phyloP scores from a whole-genome alignment of 1,140 invertebrate genomes.

The Solenopsis fugax region DNA sequence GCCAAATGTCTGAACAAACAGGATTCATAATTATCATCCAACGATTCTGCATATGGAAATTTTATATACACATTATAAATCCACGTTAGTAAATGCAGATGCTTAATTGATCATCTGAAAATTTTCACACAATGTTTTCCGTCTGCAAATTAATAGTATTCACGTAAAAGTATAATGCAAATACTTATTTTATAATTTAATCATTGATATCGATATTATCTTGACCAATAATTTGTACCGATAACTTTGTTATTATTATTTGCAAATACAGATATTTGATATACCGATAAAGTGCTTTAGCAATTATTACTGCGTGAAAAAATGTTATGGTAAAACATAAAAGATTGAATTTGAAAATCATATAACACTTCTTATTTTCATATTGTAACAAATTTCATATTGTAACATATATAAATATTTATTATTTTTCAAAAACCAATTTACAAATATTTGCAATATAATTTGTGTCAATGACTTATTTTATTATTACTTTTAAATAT shows the following conservation, averaged over 20 bases:
- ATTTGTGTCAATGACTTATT: neutral
- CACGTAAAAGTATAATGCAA: neutral
- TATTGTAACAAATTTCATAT: constrained; percentile 3
- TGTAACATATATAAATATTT: neutral
- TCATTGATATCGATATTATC: neutral
- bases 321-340: neutral
- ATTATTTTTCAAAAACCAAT: neutral
- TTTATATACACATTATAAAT: constrained; percentile 3
- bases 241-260: constrained; percentile 30
- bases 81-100: neutral
- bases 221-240: neutral
- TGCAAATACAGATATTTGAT: neutral
- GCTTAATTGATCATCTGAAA: constrained; percentile 18
- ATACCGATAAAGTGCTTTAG: neutral
- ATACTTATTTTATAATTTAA: constrained; percentile 27
- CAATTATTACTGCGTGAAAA: neutral
- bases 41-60: constrained; percentile 35
- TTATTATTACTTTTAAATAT: constrained; percentile 3
- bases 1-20: constrained; percentile 44
- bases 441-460: neutral
- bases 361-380: neutral
- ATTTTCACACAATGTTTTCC: neutral
- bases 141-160: neutral
- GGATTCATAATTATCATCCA: constrained; percentile 40
- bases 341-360: constrained; percentile 18